phyloP scores from a whole-genome alignment of 2,113 vertebrate species.

The Haemorhous mexicanus region DNA sequence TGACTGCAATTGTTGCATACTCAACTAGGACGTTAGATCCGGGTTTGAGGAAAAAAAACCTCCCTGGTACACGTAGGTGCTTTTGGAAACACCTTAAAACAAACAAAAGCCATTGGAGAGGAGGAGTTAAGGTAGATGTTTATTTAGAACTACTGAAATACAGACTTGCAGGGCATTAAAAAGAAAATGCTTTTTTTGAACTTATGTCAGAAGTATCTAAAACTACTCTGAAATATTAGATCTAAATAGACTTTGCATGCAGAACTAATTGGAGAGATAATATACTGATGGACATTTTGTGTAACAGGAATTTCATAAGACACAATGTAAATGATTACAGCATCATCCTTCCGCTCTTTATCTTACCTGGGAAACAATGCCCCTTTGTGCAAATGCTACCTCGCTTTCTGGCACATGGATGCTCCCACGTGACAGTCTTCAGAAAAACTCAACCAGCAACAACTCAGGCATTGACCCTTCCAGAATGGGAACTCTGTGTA shows the following conservation, averaged over 20 bases:
- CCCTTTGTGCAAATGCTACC: not conserved
- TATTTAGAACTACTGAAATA: not conserved
- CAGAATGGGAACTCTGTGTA: not conserved
- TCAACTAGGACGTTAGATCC: not conserved
- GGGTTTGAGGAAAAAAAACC: not conserved
- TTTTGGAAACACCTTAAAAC: conserved; percentile 46
- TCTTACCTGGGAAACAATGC: not conserved
- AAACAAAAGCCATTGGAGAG: conserved; percentile 32
- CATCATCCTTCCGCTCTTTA: not conserved
- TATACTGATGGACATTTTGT: not conserved
- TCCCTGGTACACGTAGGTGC: not conserved
- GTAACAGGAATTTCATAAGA: not conserved
- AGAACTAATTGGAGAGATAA: not conserved
- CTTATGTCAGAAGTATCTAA: not conserved
- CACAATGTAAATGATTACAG: not conserved
- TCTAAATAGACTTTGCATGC: not conserved
- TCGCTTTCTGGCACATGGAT: not conserved
- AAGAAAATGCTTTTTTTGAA: not conserved
- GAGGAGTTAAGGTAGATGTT: conserved; percentile 1
- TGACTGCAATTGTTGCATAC: not conserved
- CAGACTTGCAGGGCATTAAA: not conserved
- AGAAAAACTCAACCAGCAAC: not conserved
- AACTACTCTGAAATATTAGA: not conserved
- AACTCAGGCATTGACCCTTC: not conserved
- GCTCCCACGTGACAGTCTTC: fast-evolving